Evolutionary conservation across 2,797 vertebrate species (phyloP), one percentile per base, ranked within the genome.

Genomic region (Hemibagrus guttatus): DNA sequence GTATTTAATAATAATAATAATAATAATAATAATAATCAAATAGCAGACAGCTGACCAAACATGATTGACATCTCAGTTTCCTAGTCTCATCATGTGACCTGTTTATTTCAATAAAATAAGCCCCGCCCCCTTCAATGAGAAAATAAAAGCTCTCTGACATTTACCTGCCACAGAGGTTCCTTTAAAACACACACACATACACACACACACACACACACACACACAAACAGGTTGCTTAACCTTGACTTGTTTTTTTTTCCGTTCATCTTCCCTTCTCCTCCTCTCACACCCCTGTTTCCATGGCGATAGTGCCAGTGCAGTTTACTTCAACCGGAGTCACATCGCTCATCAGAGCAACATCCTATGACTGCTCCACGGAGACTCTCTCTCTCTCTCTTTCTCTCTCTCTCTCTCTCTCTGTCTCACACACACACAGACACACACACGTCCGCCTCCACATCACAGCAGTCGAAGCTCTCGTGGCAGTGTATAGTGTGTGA

Each of bases 171-270:
- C 63, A 63, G 9, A 86, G 72, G 8, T 52, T 21, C 16, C 46
- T 85, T 84, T 80, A 78, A 86, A 93, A 5, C 46, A 49, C 46
- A 49, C 46, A 49, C 46, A 49, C 6, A 49, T 6, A 49, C 46
- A 49, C 93, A 94, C 3, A 86, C 81, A 86, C 52, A 46, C 35
- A 83, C 92, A 93, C 92, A 94, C n/a, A 93, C 92, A 92, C 61
- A 93, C 92, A 94, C 91, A 92, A 94, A 93, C 91, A 92, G 91
- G 92, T 91, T 93, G 93, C 92, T 92, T 95, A 94, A 95, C 94
- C 94, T 95, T 95, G 93, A 95, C 92, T 91, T 87, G 92, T 87
- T 49, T 56, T 81, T 74, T 46, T 59, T 49, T 76, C 31, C 85
- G 3, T 90, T 91, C 90, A 92, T 89, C 86, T 87, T 85, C 90